Evolutionary conservation across 2,888 invertebrate genomes (phyloP), one percentile per base, ranked within the genome.

Genomic region (Conistra vaccinii): DNA sequence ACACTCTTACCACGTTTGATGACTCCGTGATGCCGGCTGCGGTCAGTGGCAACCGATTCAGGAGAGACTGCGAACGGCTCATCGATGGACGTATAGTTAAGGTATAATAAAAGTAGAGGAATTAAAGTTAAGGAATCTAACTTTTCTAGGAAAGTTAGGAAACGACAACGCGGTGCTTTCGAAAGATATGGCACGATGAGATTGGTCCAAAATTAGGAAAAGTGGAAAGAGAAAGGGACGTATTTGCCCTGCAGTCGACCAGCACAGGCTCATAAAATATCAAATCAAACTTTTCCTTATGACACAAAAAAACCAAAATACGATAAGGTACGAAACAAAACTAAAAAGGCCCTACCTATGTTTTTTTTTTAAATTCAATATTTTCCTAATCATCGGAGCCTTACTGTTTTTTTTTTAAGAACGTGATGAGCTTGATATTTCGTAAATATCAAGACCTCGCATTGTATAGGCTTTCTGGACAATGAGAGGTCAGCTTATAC

Each of bases 1-100:
- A 98, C 91, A 98, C 98, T 0, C 94, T 98, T 85, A 98, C 98
- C 45, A 98, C 98, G 9, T 98, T 98, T 90, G 98, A 98, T 88
- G 98, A 98, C 91, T 97, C 97, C 60, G 96, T 92, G 85, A 96
- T 96, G 96, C 96, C 96, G 0, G 96, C 96, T 5, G 95, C 96
- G 0, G 93, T 96, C 2, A 89, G 92, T 53, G 93, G 96, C 79
- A 96, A 87, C 90, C 90, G 96, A 20, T 96, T 91, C 75, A 90
- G 96, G 55, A 90, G 95, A 69, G 96, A 96, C 76, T 96, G 96
- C 76, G 98, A 98, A 91, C 96, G 98, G 83, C 96, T 98, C 58
- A 97, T 98, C 84, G 98, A 98, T 86, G 98, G 98, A 65, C 97
- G 98, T 71, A 88, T 93, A 73, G 92, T 95, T 86, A 98, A 98